Base-by-base conservation (phyloP, 1,140 invertebrate species). In the Amphibalanus amphitrite region DNA sequence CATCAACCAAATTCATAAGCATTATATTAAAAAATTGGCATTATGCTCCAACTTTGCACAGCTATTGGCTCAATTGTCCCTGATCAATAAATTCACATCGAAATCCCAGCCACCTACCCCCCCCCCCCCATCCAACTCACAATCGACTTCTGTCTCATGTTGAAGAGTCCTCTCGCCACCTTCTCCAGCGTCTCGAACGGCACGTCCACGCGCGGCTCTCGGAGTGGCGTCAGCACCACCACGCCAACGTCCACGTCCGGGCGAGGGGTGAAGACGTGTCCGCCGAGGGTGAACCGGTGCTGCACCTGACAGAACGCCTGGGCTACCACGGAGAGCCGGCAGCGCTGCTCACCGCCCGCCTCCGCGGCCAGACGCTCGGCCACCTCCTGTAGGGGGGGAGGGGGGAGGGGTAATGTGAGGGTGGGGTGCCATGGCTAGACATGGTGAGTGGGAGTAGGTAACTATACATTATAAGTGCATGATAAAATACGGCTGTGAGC, bases 161-260 rank as follows among this genome's bases (percentile, higher is more conserved):
- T 87, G 80, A 98, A 99, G 70, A 96, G 82, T 74, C 89, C 87
- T 0, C 93, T 82, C 0, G 88, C 82, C 28, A 99, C 87, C 84
- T 97, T 98, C 78, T 98, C 94, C 68, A 97, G 88, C 23, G 95
- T 78, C 74, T 87, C 79, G 81, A 97, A 98, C 0, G 91, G 87
- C 33, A 92, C 82, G 67, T 85, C 80, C 74, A 95, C 91, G 6
- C 87, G 77, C 1, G 97, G 95, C 69, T 84, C 79, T 74, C 85
- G 85, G 3, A 88, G 78, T 3, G 97, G 96, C 29, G 85, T 85
- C 69, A 99, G 85, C 69, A 88, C 88, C 0, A 99, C 94, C 17
- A 98, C 89, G 69, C 92, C 93, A 6, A 97, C 95, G 83, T 99
- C 93, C 13, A 99, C 95, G 71, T 98, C 86, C 0, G 97, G 95